phyloP scores from a whole-genome alignment of 1,140 invertebrate genomes.

The Nylanderia fulva region DNA sequence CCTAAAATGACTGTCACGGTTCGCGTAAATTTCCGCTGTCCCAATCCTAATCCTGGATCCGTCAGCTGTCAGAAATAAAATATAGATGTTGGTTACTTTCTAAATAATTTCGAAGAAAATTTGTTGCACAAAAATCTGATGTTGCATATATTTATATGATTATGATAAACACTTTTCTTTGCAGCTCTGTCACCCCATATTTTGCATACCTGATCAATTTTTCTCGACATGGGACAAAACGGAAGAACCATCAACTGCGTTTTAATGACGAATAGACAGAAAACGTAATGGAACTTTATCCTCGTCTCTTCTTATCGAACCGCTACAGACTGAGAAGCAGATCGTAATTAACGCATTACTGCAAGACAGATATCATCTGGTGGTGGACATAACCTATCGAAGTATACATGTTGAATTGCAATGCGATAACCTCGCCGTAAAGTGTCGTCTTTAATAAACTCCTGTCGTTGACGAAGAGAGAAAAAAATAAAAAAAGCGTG shows the following conservation, averaged over 20 bases:
- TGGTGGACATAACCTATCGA: slow-evolving; percentile 36
- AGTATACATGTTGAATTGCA: slow-evolving; percentile 4
- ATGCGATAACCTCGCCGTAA: slow-evolving; percentile 46
- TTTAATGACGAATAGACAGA: background rate
- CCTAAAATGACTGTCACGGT: background rate
- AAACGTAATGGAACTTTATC: background rate
- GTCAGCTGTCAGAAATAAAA: slow-evolving; percentile 34
- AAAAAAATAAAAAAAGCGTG: background rate
- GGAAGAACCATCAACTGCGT: background rate
- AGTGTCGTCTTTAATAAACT: background rate
- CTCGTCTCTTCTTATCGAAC: slow-evolving; percentile 34
- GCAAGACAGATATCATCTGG: slow-evolving; percentile 40
- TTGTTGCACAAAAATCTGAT: background rate
- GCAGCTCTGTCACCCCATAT: too few species aligned
- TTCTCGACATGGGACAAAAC: background rate
- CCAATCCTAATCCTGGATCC: background rate
- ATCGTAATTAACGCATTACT: slow-evolving; percentile 57
- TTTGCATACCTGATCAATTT: background rate
- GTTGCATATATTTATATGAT: background rate
- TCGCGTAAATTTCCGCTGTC: background rate
- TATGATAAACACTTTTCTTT: background rate
- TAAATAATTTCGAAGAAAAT: slow-evolving; percentile 40
- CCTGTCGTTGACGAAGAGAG: background rate
- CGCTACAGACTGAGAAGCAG: background rate
- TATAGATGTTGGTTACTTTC: slow-evolving; percentile 25